phyloP scores from a whole-genome alignment of 2,888 invertebrate species.

The Acanthococcus lagerstroemiae region DNA sequence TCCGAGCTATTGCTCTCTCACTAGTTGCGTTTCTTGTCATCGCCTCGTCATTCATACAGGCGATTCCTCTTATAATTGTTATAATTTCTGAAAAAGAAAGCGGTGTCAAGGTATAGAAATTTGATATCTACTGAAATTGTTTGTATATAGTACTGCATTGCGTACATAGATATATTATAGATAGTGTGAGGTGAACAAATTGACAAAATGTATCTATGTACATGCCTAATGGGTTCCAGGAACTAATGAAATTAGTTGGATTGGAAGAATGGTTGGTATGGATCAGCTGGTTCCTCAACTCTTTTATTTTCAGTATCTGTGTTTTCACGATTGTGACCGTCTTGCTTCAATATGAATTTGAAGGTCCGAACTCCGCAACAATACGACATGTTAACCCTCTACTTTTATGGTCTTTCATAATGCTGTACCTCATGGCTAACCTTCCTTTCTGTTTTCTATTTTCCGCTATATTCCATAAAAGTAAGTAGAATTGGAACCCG shows the following conservation, averaged over 20 bases:
- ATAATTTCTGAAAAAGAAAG: neutral
- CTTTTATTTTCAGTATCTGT: neutral
- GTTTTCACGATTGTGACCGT: neutral
- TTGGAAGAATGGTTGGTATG: conserved; percentile 12
- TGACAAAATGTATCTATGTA: neutral
- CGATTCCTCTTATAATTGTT: neutral
- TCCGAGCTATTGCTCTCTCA: too few species aligned
- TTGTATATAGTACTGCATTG: too few species aligned
- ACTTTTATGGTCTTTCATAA: conserved; percentile 2
- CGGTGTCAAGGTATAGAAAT: neutral
- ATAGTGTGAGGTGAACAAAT: neutral
- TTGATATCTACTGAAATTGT: too few species aligned
- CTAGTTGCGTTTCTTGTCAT: too few species aligned
- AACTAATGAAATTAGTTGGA: conserved; percentile 20
- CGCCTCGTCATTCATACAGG: neutral
- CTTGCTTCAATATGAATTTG: neutral
- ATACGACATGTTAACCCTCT: neutral
- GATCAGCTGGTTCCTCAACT: conserved; percentile 9
- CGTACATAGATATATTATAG: neutral
- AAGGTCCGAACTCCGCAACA: neutral
- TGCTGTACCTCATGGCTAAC: conserved; percentile 2
- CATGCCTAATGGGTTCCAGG: too few species aligned
- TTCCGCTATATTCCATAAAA: conserved; percentile 7
- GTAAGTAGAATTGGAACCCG: conserved; percentile 1
- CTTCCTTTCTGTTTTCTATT: conserved; percentile 17